phyloP scores from a whole-genome alignment of 2,888 invertebrate species.

The Nowickia ferox region DNA sequence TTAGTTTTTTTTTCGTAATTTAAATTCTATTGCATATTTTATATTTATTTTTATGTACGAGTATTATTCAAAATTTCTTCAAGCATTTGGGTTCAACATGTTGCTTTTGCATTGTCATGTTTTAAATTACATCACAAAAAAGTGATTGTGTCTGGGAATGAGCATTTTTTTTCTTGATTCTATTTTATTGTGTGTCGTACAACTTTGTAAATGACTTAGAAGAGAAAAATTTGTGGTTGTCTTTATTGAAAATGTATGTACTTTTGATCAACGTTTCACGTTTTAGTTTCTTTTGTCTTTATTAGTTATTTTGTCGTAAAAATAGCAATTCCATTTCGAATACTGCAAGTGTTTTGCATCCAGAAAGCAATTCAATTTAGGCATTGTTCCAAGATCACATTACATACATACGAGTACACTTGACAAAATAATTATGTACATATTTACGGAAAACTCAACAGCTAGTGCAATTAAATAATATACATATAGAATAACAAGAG shows the following conservation, averaged over 20 bases:
- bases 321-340: not conserved
- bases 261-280: conserved; percentile 20
- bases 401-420: conserved; percentile 8
- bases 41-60: conserved; percentile 3
- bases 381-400: conserved; percentile 2
- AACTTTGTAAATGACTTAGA: conserved; percentile 25
- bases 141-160: conserved; percentile 67
- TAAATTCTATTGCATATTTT: conserved; percentile 43
- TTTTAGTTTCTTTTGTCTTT: not conserved
- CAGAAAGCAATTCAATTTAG: not conserved
- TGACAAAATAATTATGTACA: too few relatives aligned
- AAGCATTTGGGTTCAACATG: conserved; percentile 31
- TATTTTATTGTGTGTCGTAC: conserved; percentile 16
- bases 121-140: conserved; percentile 70
- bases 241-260: conserved; percentile 41
- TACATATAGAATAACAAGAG: too few relatives aligned
- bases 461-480: not conserved
- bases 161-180: conserved; percentile 23
- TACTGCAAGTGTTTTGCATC: not conserved
- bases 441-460: not conserved
- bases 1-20: conserved; percentile 13
- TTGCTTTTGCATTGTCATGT: conserved; percentile 69
- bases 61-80: conserved; percentile 20
- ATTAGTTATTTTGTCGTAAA: not conserved
- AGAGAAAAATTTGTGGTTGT: conserved; percentile 9